Evolutionary conservation across 2,113 vertebrate genomes (phyloP).

Genomic region (Vulpes vulpes): DNA sequence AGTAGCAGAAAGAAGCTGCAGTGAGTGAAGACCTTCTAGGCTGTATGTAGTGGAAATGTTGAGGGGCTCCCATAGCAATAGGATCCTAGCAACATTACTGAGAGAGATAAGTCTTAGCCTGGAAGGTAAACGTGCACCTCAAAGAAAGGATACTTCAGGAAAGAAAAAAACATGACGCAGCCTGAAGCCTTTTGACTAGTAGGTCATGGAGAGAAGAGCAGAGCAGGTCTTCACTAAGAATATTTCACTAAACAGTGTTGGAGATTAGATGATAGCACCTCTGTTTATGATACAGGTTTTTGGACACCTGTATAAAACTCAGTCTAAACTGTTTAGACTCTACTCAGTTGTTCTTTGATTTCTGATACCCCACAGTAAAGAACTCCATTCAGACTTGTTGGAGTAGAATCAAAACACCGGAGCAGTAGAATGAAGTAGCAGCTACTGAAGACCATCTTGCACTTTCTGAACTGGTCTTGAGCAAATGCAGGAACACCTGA

Average conservation of each 20-base stretch:
- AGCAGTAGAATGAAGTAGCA: background rate
- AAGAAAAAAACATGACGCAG: background rate
- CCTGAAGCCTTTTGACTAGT: background rate
- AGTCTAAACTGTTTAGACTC: background rate
- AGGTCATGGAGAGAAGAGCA: background rate
- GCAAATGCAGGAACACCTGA: background rate
- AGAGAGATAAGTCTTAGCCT: background rate
- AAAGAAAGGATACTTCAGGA: background rate
- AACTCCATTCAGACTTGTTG: background rate
- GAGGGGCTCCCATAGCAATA: background rate
- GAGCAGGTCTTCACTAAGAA: background rate
- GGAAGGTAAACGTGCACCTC: background rate
- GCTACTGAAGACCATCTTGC: background rate
- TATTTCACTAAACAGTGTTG: no score
- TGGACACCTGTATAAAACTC: background rate
- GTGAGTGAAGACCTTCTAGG: background rate
- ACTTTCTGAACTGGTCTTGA: background rate
- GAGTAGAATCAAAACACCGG: background rate
- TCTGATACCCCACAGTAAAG: background rate
- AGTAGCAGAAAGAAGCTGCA: background rate
- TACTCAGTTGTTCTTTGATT: background rate
- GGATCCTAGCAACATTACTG: background rate
- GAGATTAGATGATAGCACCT: no score
- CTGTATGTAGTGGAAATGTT: background rate
- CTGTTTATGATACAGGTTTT: background rate